phyloP scores from a whole-genome alignment of 2,797 vertebrate species.

The Bradypodion pumilum region DNA sequence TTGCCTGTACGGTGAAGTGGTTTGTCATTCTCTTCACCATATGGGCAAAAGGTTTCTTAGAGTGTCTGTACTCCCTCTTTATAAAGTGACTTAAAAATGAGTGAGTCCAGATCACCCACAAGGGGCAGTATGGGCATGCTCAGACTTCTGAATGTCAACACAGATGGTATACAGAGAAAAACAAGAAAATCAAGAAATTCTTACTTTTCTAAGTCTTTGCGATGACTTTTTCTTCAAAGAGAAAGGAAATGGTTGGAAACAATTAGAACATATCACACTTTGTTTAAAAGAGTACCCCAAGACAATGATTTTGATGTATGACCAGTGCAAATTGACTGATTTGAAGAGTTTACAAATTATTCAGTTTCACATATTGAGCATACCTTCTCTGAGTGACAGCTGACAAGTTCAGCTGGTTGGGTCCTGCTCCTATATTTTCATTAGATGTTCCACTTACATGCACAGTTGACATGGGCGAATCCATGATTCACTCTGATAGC shows the following conservation, averaged over 20 bases:
- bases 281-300: background rate
- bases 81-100: too few relatives aligned
- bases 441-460: slow-evolving; percentile 52
- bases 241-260: background rate
- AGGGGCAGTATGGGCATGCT: too few relatives aligned
- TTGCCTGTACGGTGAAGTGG: too few relatives aligned
- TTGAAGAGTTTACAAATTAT: background rate
- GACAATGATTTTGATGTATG: background rate
- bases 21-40: too few relatives aligned
- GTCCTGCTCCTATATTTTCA: slow-evolving; percentile 38
- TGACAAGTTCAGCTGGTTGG: slow-evolving; percentile 45
- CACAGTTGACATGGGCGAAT: slow-evolving; percentile 43
- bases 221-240: background rate
- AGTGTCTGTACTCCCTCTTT: too few relatives aligned
- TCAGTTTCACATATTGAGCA: slow-evolving; percentile 18
- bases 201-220: too few relatives aligned
- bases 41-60: too few relatives aligned
- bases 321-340: background rate
- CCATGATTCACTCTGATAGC: slow-evolving; percentile 43
- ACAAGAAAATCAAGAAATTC: too few relatives aligned
- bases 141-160: too few relatives aligned
- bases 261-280: background rate
- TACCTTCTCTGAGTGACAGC: slow-evolving; percentile 43
- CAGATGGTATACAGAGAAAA: too few relatives aligned
- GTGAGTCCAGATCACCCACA: too few relatives aligned